These are phyloP conservation scores for Thera britannica DNA, from an alignment of 2,888 invertebrate species.

Conservation along the genomic window DNA sequence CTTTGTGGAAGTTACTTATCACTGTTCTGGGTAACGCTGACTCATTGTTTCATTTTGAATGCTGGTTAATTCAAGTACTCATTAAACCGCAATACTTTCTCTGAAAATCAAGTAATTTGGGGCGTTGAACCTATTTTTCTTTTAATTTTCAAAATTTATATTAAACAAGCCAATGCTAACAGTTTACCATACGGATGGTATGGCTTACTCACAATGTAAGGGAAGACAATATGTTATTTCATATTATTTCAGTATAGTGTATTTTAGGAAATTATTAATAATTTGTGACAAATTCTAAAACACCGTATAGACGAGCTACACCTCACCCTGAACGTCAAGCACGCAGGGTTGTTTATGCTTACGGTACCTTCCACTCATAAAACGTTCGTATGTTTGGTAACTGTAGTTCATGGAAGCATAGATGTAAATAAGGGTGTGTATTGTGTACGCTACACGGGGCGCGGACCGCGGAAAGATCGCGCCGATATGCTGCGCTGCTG, in stretches of 20 bases:
- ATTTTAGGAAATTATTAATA: conserved; percentile 15
- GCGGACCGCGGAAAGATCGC: conserved; percentile 38
- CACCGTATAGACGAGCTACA: conserved; percentile 33
- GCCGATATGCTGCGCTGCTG: conserved; percentile 37
- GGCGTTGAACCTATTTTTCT: no score
- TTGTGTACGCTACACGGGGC: conserved; percentile 53
- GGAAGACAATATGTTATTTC: neutral
- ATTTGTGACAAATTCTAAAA: conserved; percentile 12
- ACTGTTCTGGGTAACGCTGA: conserved; percentile 45
- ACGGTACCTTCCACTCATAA: conserved; percentile 66
- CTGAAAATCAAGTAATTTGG: neutral
- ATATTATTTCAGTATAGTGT: neutral
- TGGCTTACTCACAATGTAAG: neutral
- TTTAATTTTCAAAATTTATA: neutral
- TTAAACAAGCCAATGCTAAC: neutral
- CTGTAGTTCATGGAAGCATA: conserved; percentile 69
- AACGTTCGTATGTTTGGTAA: conserved; percentile 58
- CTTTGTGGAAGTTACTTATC: conserved; percentile 43
- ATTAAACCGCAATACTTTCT: conserved; percentile 3
- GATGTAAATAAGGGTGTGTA: conserved; percentile 78
- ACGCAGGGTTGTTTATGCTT: conserved; percentile 60
- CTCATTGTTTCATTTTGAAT: conserved; percentile 41
- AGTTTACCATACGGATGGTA: neutral
- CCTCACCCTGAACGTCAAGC: conserved; percentile 54
- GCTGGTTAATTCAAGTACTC: conserved; percentile 24